These are phyloP conservation scores for Macrosteles quadrilineatus DNA, from an alignment of 1,140 invertebrate species.

Conservation along the genomic window DNA sequence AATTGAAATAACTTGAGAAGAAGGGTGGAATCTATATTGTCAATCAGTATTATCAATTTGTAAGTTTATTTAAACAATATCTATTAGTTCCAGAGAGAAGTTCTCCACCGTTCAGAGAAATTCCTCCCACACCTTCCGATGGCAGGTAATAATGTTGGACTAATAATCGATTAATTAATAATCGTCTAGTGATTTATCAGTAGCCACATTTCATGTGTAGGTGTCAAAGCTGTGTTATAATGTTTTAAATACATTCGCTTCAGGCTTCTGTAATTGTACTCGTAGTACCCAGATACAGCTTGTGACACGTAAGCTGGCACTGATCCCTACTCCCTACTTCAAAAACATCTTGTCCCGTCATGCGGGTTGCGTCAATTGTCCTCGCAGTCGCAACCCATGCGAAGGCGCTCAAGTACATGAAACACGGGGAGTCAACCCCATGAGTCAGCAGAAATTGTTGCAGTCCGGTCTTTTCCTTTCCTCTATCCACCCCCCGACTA, in stretches of 20 bases:
- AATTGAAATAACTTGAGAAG: not conserved
- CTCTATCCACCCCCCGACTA: too few relatives aligned
- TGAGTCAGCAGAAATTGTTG: too few relatives aligned
- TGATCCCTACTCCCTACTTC: not conserved
- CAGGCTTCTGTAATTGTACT: not conserved
- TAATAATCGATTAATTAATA: constrained; percentile 13
- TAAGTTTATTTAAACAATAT: too few relatives aligned
- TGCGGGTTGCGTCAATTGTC: too few relatives aligned
- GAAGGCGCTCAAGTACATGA: too few relatives aligned
- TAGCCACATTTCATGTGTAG: constrained; percentile 22
- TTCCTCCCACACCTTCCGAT: constrained; percentile 27
- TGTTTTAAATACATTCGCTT: not conserved
- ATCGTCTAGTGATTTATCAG: constrained; percentile 31
- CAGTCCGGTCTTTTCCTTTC: too few relatives aligned
- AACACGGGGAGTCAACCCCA: too few relatives aligned
- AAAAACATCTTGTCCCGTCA: too few relatives aligned
- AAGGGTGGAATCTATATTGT: not conserved
- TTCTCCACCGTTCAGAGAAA: constrained; percentile 18
- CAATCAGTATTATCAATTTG: not conserved
- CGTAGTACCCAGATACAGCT: not conserved
- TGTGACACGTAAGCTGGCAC: too few relatives aligned
- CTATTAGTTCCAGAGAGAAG: constrained; percentile 35
- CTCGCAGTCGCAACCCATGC: too few relatives aligned
- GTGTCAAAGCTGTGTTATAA: not conserved
- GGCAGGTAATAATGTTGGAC: constrained; percentile 23